Base-by-base conservation (phyloP, 2,888 invertebrate species). In the Spisula subtruncata region DNA sequence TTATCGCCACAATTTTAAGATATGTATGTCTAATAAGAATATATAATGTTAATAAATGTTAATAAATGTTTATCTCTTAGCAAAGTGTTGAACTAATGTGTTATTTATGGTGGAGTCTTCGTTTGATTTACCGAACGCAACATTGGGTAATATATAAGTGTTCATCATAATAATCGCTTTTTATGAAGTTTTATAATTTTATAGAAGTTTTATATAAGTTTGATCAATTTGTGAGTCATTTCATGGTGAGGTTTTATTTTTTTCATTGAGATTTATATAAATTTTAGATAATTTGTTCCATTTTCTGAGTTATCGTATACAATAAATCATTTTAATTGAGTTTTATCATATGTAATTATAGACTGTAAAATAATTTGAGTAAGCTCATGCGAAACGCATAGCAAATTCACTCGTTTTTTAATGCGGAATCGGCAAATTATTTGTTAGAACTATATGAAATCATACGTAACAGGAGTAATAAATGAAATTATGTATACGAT, bases 41-140 rank as follows among this genome's bases (percentile, higher is more conserved):
- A 10, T 12, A 66, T 66, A 66, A 66, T 66, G 60, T 66, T 66
- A 66, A 66, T 66, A 66, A 66, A 66, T 66, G 60, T 66, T 66
- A 66, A 66, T 66, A 66, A 66, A 66, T 66, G 25, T 5, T 66
- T 66, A 66, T 66, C 60, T 66, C 25, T 25, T 4, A 66, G 25
- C 8, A 66, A n/a, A n/a, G 60, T 66, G 20, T 25, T 66, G 60
- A n/a, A 25, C 4, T 66, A 66, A 66, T 66, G 60, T 66, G 12
- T 25, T 66, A 66, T 66, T 66, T 66, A 66, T 66, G 60, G 25
- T 25, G 60, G 20, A 10, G 25, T 0, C 5, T 25, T n/a, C 60
- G 12, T 66, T 66, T 66, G 60, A 66, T 66, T 66, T 66, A 66
- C 10, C 10, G 25, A n/a, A 66, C 10, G 60, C n/a, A 66, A 25